phyloP scores from a whole-genome alignment of 2,797 vertebrate species.

The Rhabdophis nuchalis region DNA sequence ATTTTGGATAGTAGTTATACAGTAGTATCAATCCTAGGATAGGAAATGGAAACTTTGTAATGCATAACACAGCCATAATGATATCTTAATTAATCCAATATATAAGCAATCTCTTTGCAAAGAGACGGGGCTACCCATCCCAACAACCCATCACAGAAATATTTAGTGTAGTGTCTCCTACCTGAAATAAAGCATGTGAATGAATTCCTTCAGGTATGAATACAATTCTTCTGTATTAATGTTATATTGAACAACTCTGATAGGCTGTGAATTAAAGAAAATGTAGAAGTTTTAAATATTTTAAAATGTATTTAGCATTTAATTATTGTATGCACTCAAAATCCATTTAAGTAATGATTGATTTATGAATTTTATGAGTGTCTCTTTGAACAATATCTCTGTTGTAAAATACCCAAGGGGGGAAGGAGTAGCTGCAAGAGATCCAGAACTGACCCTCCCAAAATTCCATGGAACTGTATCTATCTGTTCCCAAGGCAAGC shows the following conservation, averaged over 20 bases:
- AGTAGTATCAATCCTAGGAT: neutral
- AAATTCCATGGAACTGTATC: neutral
- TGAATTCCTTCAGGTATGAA: slow-evolving; percentile 94
- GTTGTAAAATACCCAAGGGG: neutral
- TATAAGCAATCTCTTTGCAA: neutral
- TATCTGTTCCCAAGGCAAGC: neutral
- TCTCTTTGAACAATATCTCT: neutral
- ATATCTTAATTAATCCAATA: neutral
- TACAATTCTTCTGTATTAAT: slow-evolving; percentile 98
- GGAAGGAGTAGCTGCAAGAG: neutral
- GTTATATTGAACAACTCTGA: slow-evolving; percentile 93
- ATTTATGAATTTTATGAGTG: neutral
- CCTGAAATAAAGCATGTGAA: slow-evolving; percentile 98
- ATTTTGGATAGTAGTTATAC: neutral
- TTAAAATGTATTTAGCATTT: neutral
- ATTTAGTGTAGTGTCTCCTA: slow-evolving; percentile 50
- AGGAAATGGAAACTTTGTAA: neutral
- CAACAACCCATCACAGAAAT: neutral
- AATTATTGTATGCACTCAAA: neutral
- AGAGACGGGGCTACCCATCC: neutral
- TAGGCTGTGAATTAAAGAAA: slow-evolving; percentile 72
- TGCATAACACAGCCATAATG: neutral
- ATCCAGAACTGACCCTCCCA: neutral
- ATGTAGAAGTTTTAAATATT: neutral
- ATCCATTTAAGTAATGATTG: neutral